A percentile compares a stretch with the other conserved stretches of the same genome.
These are phyloP conservation scores for Macrotrachela quadricornifera DNA, from an alignment of 1,140 invertebrate genomes.

Conservation along the genomic window DNA sequence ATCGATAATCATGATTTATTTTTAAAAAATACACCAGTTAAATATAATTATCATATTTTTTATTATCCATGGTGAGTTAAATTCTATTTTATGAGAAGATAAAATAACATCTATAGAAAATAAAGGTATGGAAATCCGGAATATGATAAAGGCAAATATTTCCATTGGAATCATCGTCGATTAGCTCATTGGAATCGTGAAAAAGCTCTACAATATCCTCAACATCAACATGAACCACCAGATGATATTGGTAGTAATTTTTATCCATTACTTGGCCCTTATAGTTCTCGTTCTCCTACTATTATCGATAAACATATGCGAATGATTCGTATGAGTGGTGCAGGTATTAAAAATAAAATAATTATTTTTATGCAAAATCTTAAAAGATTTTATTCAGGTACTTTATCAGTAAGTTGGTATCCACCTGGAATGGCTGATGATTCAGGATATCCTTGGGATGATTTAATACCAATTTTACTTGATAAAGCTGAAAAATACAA, in stretches of 20 bases:
- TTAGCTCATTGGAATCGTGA: conserved; percentile 28
- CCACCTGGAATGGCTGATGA: no score
- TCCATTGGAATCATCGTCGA: conserved; percentile 33
- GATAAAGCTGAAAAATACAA: no score
- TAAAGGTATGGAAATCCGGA: no score
- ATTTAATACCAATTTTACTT: no score
- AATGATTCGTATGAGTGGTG: conserved; percentile 22
- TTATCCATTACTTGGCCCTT: conserved; percentile 32
- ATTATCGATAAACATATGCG: conserved; percentile 29
- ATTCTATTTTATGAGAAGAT: conserved; percentile 12
- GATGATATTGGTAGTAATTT: conserved; percentile 33
- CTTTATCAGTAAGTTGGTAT: no score
- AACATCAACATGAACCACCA: conserved; percentile 24
- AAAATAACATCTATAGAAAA: no score
- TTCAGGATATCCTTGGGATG: no score
- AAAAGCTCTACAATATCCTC: conserved; percentile 17
- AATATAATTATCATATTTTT: conserved; percentile 31
- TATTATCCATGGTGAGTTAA: conserved; percentile 36
- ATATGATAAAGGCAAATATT: conserved; percentile 11
- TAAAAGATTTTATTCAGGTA: no score
- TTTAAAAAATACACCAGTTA: background rate
- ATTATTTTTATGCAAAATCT: background rate
- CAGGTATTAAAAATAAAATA: conserved; percentile 15
- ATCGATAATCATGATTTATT: no score
- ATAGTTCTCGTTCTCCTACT: conserved; percentile 27